These are phyloP conservation scores for Eledone cirrhosa DNA, from an alignment of 2,888 invertebrate species.

Conservation along the genomic window DNA sequence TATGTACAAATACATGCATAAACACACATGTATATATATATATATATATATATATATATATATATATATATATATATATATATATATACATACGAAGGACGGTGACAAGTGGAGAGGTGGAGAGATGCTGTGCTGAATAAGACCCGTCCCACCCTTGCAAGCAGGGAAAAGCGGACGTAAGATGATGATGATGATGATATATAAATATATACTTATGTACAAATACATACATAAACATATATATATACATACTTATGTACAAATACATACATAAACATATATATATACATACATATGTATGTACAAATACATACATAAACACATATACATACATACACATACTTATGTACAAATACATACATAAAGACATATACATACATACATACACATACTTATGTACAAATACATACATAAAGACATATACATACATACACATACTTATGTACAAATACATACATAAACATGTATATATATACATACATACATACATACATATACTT, in stretches of 20 bases:
- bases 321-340: neutral
- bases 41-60: neutral
- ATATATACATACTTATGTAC: neutral
- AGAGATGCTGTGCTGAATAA: too few species aligned
- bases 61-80: slow-evolving; percentile 7
- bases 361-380: neutral
- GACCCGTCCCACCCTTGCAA: too few species aligned
- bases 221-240: neutral
- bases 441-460: neutral
- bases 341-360: neutral
- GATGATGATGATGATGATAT: too few species aligned
- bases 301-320: neutral
- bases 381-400: neutral
- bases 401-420: neutral
- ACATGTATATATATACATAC: slow-evolving; percentile 11
- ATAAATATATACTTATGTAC: too few species aligned
- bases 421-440: neutral
- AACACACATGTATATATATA: too few species aligned
- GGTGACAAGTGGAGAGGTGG: neutral
- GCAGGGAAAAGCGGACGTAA: too few species aligned
- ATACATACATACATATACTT: neutral
- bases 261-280: neutral
- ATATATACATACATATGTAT: neutral
- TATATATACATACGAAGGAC: neutral
- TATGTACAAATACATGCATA: too few species aligned